These are phyloP conservation scores for Eupithecia insigniata DNA, from an alignment of 2,888 invertebrate genomes.

Conservation along the genomic window DNA sequence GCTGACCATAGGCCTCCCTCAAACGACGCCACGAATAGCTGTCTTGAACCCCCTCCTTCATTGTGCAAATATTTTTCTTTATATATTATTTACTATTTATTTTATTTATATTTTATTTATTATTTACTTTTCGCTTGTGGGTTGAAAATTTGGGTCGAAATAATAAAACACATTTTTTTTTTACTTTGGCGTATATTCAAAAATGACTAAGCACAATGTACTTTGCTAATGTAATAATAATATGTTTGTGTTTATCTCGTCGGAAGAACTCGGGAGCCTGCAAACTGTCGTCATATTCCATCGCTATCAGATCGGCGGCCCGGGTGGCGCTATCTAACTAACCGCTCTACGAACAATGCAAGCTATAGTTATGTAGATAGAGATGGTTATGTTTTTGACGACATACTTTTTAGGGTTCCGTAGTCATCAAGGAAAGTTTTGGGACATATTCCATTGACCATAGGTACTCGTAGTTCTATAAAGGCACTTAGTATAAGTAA, in stretches of 20 bases:
- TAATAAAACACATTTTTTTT: too few relatives aligned
- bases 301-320: constrained; percentile 72
- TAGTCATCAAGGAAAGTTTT: background rate
- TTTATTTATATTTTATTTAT: too few relatives aligned
- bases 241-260: constrained; percentile 54
- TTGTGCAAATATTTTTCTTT: too few relatives aligned
- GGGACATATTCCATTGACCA: background rate
- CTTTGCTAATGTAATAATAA: too few relatives aligned
- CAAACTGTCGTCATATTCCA: constrained; percentile 78
- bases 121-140: too few relatives aligned
- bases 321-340: constrained; percentile 59
- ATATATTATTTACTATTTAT: too few relatives aligned
- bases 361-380: background rate
- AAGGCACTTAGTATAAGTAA: background rate
- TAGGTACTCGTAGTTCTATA: too few relatives aligned
- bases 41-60: too few relatives aligned
- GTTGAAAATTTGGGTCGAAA: too few relatives aligned
- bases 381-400: background rate
- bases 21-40: too few relatives aligned
- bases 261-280: constrained; percentile 58
- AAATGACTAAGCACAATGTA: constrained; percentile 14
- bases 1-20: too few relatives aligned
- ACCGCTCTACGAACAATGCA: constrained; percentile 43
- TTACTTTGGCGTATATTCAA: background rate
- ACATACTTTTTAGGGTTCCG: background rate